Conservation (phyloP, 1,140 invertebrate genomes). For the Drosophila obscura region DNA sequence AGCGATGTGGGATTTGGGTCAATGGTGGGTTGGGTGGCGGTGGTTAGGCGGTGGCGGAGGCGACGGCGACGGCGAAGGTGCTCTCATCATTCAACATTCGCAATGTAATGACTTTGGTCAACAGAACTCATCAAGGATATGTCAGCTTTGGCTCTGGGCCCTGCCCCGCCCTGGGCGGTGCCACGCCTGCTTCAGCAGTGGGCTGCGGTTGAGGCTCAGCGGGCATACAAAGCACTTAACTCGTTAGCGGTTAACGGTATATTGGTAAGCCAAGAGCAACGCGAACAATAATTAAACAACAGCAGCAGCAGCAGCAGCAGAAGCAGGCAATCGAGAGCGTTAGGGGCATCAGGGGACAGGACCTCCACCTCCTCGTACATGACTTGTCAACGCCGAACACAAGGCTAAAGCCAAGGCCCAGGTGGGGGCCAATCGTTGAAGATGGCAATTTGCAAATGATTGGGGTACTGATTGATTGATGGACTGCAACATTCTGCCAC, state of each 20-base stretch:
- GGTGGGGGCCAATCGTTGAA: conserved; percentile 21
- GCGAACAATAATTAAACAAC: conserved; percentile 77
- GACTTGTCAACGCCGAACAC: conserved; percentile 65
- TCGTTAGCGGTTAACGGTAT: conserved; percentile 78
- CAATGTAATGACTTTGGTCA: conserved; percentile 78
- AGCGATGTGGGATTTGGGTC: conserved; percentile 52
- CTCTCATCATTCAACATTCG: conserved; percentile 48
- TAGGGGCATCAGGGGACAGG: too few relatives aligned
- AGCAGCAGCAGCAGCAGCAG: conserved; percentile 36
- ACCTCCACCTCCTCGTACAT: conserved; percentile 50
- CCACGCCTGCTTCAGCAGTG: conserved; percentile 24
- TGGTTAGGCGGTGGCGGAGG: too few relatives aligned
- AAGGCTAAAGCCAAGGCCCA: conserved; percentile 14
- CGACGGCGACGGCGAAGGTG: conserved; percentile 6
- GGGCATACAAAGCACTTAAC: conserved; percentile 75
- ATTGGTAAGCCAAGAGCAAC: conserved; percentile 69
- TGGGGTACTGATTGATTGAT: conserved; percentile 36
- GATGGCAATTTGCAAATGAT: conserved; percentile 60
- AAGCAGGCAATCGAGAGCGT: too few relatives aligned
- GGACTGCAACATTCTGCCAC: conserved; percentile 40
- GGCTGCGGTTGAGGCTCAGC: conserved; percentile 55
- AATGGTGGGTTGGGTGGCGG: neutral
- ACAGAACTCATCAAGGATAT: conserved; percentile 75
- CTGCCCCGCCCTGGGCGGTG: neutral
- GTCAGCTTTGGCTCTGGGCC: conserved; percentile 34